These are phyloP conservation scores for Calliopum simillimum DNA, from an alignment of 2,888 invertebrate genomes.

Conservation along the genomic window DNA sequence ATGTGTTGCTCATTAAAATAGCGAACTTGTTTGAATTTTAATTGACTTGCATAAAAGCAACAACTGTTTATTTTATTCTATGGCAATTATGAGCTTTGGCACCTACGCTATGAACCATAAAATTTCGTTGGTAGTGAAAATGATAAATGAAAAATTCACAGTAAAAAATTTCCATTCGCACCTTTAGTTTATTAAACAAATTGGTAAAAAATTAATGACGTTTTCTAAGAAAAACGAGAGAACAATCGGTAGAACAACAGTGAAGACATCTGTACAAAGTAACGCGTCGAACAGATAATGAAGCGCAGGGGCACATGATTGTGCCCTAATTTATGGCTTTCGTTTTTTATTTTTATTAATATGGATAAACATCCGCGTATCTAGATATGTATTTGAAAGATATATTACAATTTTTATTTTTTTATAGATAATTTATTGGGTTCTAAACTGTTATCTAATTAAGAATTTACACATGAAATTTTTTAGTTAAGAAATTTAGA, in stretches of 20 bases:
- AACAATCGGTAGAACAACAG: neutral
- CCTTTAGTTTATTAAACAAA: slow-evolving; percentile 15
- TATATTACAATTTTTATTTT: neutral
- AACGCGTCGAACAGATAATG: neutral
- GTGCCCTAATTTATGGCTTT: neutral
- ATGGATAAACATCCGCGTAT: neutral
- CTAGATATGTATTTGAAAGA: slow-evolving; percentile 1
- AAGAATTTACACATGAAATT: slow-evolving; percentile 9
- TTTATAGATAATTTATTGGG: slow-evolving; percentile 32
- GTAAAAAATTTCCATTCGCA: slow-evolving; percentile 8
- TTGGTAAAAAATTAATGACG: slow-evolving; percentile 1
- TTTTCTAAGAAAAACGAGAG: neutral
- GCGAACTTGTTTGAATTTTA: slow-evolving; percentile 19
- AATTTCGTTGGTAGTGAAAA: neutral
- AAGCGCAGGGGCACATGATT: neutral
- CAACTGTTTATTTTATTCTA: neutral
- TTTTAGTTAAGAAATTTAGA: neutral
- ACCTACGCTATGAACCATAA: slow-evolving; percentile 1
- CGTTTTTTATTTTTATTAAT: no score
- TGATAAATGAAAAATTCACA: neutral
- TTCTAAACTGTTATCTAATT: slow-evolving; percentile 32
- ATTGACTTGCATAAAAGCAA: slow-evolving; percentile 12
- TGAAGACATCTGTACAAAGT: neutral
- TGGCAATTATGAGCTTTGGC: slow-evolving; percentile 9
- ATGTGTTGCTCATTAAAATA: slow-evolving; percentile 3